These are phyloP conservation scores for Cecidostiba fungosa DNA, from an alignment of 2,888 invertebrate genomes.

Conservation along the genomic window DNA sequence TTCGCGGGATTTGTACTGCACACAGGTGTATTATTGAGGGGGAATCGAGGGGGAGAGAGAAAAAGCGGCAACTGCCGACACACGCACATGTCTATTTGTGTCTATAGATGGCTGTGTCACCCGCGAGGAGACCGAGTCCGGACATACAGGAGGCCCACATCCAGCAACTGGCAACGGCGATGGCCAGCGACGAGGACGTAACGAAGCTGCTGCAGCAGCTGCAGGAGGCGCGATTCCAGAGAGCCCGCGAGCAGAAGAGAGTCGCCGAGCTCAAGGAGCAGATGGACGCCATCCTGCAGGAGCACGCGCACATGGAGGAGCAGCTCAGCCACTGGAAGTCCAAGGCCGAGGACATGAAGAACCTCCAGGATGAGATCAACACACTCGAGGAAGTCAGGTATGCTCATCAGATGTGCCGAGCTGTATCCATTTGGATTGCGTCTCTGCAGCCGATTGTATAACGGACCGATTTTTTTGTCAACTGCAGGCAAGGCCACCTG, in stretches of 20 bases:
- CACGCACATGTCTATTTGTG: too few relatives aligned
- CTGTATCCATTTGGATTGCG: too few relatives aligned
- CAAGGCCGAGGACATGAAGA: slow-evolving; percentile 89
- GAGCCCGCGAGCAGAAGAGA: slow-evolving; percentile 87
- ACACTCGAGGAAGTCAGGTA: slow-evolving; percentile 93
- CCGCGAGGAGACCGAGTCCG: neutral
- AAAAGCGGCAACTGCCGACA: neutral
- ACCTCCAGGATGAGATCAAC: slow-evolving; percentile 91
- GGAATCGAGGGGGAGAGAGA: too few relatives aligned
- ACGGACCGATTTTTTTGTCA: too few relatives aligned
- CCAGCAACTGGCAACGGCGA: slow-evolving; percentile 66
- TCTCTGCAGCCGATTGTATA: too few relatives aligned
- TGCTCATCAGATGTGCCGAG: too few relatives aligned
- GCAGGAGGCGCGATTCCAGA: slow-evolving; percentile 86
- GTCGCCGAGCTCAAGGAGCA: slow-evolving; percentile 90
- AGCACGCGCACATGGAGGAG: slow-evolving; percentile 87
- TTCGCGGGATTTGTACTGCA: too few relatives aligned
- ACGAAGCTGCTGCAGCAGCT: slow-evolving; percentile 85
- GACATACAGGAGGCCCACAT: neutral
- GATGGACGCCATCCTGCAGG: slow-evolving; percentile 86
- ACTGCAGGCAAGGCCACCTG: slow-evolving; percentile 91
- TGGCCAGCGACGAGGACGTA: slow-evolving; percentile 78
- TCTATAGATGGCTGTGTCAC: slow-evolving; percentile 49
- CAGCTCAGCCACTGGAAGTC: slow-evolving; percentile 85
- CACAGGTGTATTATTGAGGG: too few relatives aligned